phyloP scores from a whole-genome alignment of 2,888 invertebrate genomes.

The Polydrusus cervinus region DNA sequence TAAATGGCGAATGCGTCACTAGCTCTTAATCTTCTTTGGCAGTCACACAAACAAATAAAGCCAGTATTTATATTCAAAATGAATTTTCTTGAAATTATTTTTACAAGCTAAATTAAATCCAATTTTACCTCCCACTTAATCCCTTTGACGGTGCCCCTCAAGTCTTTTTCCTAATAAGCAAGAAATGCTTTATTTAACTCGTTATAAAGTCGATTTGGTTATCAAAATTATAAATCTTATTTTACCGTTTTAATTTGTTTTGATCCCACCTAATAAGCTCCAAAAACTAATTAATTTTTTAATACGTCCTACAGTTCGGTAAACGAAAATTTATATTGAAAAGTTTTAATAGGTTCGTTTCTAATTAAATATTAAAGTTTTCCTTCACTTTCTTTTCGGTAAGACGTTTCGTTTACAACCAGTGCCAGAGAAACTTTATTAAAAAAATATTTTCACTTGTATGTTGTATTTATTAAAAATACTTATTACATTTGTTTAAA shows the following conservation, averaged over 20 bases:
- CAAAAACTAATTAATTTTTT: constrained; percentile 56
- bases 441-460: background rate
- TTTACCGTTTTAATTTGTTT: constrained; percentile 53
- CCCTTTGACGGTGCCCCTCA: constrained; percentile 43
- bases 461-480: too few relatives aligned
- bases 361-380: constrained; percentile 47
- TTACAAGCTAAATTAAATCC: constrained; percentile 40
- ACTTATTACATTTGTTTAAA: background rate
- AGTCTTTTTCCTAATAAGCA: constrained; percentile 35
- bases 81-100: constrained; percentile 26
- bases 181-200: constrained; percentile 52
- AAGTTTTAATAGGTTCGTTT: constrained; percentile 52
- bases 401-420: background rate
- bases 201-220: constrained; percentile 54
- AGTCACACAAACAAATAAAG: background rate
- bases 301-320: constrained; percentile 34
- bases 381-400: constrained; percentile 7
- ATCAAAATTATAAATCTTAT: constrained; percentile 55
- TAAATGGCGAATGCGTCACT: too few relatives aligned
- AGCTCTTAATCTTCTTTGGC: background rate
- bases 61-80: background rate
- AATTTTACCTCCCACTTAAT: constrained; percentile 41
- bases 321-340: constrained; percentile 49
- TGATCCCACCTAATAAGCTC: constrained; percentile 53
- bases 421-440: background rate